Evolutionary conservation across 2,888 invertebrate genomes (phyloP).

Genomic region (Drosophila falleni): DNA sequence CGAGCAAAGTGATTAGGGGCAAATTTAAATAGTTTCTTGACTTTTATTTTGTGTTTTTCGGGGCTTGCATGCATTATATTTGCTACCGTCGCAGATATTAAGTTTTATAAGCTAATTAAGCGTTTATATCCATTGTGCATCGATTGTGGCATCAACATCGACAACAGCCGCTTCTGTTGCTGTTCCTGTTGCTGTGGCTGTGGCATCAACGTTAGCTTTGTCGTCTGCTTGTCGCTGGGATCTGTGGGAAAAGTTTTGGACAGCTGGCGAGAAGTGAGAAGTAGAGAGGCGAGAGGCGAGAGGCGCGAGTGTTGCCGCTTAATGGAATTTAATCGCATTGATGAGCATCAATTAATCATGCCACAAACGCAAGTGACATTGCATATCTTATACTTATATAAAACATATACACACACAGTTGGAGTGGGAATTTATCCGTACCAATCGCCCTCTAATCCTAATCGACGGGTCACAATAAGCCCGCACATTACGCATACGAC

Average conservation of each 20-base stretch:
- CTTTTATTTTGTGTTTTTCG: no score
- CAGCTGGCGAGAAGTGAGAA: slow-evolving; percentile 26
- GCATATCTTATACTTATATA: slow-evolving; percentile 28
- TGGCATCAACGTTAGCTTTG: slow-evolving; percentile 23
- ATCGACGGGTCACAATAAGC: slow-evolving; percentile 55
- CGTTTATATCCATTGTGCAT: not conserved
- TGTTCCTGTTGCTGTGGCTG: not conserved
- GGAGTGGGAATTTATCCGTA: not conserved
- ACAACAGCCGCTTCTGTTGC: not conserved
- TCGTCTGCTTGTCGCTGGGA: slow-evolving; percentile 46
- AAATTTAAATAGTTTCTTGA: no score
- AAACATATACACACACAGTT: not conserved
- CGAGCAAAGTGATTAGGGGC: no score
- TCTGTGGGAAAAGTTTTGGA: slow-evolving; percentile 57
- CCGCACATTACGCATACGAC: slow-evolving; percentile 76
- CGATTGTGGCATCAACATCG: not conserved
- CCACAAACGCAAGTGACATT: slow-evolving; percentile 66
- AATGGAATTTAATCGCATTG: slow-evolving; percentile 78
- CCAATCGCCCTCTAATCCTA: slow-evolving; percentile 55
- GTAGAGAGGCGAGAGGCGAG: no score
- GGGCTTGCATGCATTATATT: no score
- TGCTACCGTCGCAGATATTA: not conserved
- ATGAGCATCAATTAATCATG: slow-evolving; percentile 79
- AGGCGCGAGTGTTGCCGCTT: slow-evolving; percentile 69
- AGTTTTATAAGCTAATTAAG: not conserved